phyloP scores from a whole-genome alignment of 1,140 invertebrate species.

The Cotesia chilonis region DNA sequence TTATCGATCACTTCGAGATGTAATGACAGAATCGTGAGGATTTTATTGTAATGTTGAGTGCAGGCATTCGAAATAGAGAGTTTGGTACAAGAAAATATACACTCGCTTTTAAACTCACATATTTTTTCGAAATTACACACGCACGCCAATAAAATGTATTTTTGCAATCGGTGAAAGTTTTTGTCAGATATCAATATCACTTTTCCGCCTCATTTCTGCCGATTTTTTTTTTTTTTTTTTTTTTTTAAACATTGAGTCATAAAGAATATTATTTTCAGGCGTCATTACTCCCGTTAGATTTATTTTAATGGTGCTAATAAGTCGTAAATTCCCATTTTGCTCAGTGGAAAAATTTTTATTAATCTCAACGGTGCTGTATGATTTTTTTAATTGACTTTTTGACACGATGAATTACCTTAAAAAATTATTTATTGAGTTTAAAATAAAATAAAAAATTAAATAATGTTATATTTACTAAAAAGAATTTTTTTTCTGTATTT shows the following conservation, averaged over 20 bases:
- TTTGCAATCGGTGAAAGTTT: constrained; percentile 1
- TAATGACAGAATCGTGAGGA: constrained; percentile 12
- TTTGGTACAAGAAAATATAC: too few relatives aligned
- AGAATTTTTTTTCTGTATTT: too few relatives aligned
- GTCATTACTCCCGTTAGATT: too few relatives aligned
- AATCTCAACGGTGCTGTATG: too few relatives aligned
- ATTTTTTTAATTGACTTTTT: neutral
- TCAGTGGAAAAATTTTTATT: neutral
- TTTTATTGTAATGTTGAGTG: neutral
- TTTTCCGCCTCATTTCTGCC: neutral
- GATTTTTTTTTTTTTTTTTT: neutral
- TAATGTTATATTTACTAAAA: too few relatives aligned
- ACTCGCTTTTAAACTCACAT: too few relatives aligned
- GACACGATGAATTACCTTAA: too few relatives aligned
- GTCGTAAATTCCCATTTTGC: neutral
- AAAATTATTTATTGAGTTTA: too few relatives aligned
- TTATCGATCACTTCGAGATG: too few relatives aligned
- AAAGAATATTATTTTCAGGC: neutral
- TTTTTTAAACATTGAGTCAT: neutral
- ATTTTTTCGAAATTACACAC: neutral
- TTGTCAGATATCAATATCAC: neutral
- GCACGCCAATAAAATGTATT: neutral
- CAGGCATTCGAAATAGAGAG: neutral
- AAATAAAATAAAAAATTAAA: too few relatives aligned
- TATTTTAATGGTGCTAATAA: too few relatives aligned